phyloP scores from a whole-genome alignment of 2,888 invertebrate species.

The Hetaerina titia region DNA sequence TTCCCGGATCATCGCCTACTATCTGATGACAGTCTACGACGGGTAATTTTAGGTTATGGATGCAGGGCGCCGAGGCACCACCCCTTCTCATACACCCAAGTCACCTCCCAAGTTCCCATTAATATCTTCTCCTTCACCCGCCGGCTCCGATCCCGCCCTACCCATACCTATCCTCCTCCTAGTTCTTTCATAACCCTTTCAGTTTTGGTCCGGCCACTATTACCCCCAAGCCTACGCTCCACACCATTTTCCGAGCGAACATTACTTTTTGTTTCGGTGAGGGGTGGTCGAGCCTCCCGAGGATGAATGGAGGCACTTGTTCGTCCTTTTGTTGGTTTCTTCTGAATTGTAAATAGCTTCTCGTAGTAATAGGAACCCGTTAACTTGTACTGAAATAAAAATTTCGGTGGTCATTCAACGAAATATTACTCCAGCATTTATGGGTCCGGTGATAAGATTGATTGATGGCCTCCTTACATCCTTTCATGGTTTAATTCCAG shows the following conservation, averaged over 20 bases:
- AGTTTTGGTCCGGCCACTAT: background rate
- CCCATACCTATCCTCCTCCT: background rate
- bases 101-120: conserved; percentile 34
- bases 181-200: conserved; percentile 8
- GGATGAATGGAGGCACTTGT: background rate
- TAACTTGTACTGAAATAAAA: too few relatives aligned
- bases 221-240: background rate
- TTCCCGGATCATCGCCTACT: conserved; percentile 57
- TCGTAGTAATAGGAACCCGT: too few relatives aligned
- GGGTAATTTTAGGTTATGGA: conserved; percentile 64
- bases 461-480: too few relatives aligned
- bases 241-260: background rate
- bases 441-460: too few relatives aligned
- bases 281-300: background rate
- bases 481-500: too few relatives aligned
- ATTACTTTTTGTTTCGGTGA: background rate
- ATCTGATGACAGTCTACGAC: conserved; percentile 65
- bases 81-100: background rate
- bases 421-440: too few relatives aligned
- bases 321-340: background rate
- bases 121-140: background rate
- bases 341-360: background rate
- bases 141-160: background rate
- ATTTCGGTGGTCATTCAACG: too few relatives aligned
- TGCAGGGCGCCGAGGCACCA: conserved; percentile 50